Conservation (phyloP, 2,888 invertebrate species). For the Oscheius sp. region DNA sequence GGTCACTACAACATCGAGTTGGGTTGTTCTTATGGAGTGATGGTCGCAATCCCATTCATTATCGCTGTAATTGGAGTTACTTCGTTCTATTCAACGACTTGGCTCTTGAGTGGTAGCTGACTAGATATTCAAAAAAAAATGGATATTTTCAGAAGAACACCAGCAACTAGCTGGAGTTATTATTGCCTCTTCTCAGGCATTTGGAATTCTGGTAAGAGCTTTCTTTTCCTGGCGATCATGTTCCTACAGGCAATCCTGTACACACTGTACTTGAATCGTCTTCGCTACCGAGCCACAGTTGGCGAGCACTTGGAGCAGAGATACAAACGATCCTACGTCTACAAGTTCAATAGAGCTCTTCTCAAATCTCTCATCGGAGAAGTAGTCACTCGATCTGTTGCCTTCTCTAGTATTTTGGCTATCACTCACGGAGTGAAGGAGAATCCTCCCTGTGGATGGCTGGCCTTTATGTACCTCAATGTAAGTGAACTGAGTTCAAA, state of each 20-base stretch:
- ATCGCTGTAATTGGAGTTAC: not conserved
- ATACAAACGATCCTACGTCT: not conserved
- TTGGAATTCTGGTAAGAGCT: not conserved
- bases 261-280: constrained; percentile 2
- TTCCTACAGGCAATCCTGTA: not conserved
- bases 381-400: not conserved
- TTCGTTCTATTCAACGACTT: constrained; percentile 5
- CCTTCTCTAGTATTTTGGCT: not conserved
- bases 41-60: not conserved
- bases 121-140: not conserved
- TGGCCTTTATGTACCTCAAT: constrained; percentile 9
- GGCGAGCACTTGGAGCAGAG: not conserved
- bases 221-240: not conserved
- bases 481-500: not conserved
- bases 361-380: constrained; percentile 1
- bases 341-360: constrained; percentile 15
- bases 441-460: constrained; percentile 14
- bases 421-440: not conserved
- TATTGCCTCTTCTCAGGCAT: not conserved
- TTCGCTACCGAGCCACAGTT: not conserved
- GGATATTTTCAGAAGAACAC: not conserved
- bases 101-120: not conserved
- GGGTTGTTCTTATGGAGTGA: not conserved
- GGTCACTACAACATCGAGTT: constrained; percentile 8
- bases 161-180: not conserved